phyloP scores from a whole-genome alignment of 2,888 invertebrate genomes.

The Dexiosoma caninum region DNA sequence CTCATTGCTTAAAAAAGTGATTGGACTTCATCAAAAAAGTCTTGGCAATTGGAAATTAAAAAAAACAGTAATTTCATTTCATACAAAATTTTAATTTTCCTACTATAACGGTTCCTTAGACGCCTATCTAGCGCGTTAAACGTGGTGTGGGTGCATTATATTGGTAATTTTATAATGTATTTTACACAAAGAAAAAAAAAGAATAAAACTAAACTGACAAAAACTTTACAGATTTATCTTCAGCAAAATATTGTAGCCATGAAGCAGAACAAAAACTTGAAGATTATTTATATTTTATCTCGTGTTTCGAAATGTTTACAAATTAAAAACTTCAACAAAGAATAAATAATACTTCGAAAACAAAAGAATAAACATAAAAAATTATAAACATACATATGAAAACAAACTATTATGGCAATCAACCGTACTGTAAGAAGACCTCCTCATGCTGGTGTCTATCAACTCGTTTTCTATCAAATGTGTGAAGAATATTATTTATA shows the following conservation, averaged over 20 bases:
- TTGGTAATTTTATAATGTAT: too few species aligned
- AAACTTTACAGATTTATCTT: slow-evolving; percentile 8
- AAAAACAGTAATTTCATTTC: too few species aligned
- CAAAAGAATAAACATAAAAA: slow-evolving; percentile 12
- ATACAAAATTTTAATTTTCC: too few species aligned
- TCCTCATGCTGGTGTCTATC: slow-evolving; percentile 26
- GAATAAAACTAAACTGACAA: background rate
- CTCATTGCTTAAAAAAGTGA: too few species aligned
- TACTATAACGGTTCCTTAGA: too few species aligned
- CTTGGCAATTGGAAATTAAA: too few species aligned
- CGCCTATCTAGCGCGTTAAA: too few species aligned
- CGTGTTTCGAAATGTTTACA: slow-evolving; percentile 47
- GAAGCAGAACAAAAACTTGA: slow-evolving; percentile 22
- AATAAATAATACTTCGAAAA: slow-evolving; percentile 28
- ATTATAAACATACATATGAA: background rate
- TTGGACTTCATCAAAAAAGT: too few species aligned
- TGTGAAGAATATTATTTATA: slow-evolving; percentile 33
- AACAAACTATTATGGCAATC: slow-evolving; percentile 44
- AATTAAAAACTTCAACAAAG: slow-evolving; percentile 37
- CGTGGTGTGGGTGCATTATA: too few species aligned
- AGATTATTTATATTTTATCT: slow-evolving; percentile 49
- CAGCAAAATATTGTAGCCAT: slow-evolving; percentile 13
- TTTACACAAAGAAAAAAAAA: too few species aligned
- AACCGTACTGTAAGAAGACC: slow-evolving; percentile 39
- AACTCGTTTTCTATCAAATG: slow-evolving; percentile 21